Conservation (phyloP, 2,888 invertebrate genomes). For the Nysson spinosus region DNA sequence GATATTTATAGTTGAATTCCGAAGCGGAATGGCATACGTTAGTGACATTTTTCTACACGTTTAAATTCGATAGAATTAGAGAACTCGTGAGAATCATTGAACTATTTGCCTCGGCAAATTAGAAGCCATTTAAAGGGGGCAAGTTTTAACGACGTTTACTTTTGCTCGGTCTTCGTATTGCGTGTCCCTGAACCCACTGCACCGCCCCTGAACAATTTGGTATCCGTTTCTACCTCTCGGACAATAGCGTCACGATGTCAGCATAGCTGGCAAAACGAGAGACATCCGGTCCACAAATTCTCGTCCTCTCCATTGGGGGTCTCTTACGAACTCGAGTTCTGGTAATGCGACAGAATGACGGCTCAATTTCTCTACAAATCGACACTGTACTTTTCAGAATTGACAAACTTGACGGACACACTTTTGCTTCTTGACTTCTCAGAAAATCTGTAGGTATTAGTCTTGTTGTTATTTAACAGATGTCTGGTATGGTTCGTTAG, state of each 20-base stretch:
- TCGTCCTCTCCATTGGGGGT: constrained; percentile 30
- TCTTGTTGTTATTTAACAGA: no score
- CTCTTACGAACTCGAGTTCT: not conserved
- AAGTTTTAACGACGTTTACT: constrained; percentile 20
- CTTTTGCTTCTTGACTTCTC: no score
- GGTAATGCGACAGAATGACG: not conserved
- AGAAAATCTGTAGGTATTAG: no score
- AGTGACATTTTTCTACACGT: no score
- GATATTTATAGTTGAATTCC: no score
- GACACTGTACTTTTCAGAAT: no score
- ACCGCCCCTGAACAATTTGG: constrained; percentile 37
- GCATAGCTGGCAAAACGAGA: constrained; percentile 11
- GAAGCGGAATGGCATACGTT: no score
- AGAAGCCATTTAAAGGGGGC: constrained; percentile 22
- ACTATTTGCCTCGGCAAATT: constrained; percentile 31
- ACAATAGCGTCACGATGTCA: constrained; percentile 50
- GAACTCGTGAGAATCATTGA: no score
- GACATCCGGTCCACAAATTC: constrained; percentile 45
- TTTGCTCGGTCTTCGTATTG: constrained; percentile 33
- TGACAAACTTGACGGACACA: no score
- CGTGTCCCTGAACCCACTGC: constrained; percentile 9
- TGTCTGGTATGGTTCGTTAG: no score
- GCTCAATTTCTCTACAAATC: no score
- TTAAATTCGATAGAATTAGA: no score
- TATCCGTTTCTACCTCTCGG: constrained; percentile 30